These are phyloP conservation scores for Morone chrysops DNA, from an alignment of 2,113 vertebrate genomes.

Conservation along the genomic window DNA sequence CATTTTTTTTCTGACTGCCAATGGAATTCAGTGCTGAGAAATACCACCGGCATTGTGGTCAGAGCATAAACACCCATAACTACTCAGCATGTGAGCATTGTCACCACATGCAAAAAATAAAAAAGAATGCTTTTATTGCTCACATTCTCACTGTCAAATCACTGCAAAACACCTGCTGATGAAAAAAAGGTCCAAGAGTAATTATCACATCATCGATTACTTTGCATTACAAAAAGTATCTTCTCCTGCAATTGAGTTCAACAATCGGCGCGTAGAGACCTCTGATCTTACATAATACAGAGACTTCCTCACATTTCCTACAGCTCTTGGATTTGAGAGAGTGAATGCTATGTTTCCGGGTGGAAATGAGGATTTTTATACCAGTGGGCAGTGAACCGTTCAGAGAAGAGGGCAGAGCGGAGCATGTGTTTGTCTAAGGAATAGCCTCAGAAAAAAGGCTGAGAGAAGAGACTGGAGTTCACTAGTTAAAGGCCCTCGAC, in stretches of 20 bases:
- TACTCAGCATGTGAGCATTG: conserved; percentile 63
- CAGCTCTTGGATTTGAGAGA: conserved; percentile 23
- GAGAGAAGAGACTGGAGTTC: conserved; percentile 33
- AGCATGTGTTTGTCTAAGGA: conserved; percentile 67
- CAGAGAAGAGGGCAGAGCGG: conserved; percentile 50
- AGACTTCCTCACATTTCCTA: conserved; percentile 8
- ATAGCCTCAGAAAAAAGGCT: conserved; percentile 56
- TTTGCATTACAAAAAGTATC: background rate
- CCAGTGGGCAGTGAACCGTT: conserved; percentile 56
- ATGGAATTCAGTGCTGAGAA: conserved; percentile 75
- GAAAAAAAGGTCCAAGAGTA: background rate
- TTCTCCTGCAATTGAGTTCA: background rate
- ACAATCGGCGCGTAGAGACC: background rate
- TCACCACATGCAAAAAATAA: conserved; percentile 72
- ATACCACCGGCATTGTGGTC: conserved; percentile 74
- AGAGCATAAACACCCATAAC: conserved; percentile 70
- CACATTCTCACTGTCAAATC: conserved; percentile 28
- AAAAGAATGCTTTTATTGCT: conserved; percentile 23
- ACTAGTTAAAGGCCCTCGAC: conserved; percentile 55
- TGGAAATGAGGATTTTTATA: conserved; percentile 43
- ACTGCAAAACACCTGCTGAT: conserved; percentile 56
- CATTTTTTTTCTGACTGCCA: conserved; percentile 57
- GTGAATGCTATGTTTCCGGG: conserved; percentile 39
- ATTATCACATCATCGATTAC: conserved; percentile 11
- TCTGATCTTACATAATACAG: conserved; percentile 34